A percentile compares a stretch with the other conserved stretches of the same genome.
Evolutionary conservation across 2,113 vertebrate genomes (phyloP).

Genomic region (Empidonax alnorum): DNA sequence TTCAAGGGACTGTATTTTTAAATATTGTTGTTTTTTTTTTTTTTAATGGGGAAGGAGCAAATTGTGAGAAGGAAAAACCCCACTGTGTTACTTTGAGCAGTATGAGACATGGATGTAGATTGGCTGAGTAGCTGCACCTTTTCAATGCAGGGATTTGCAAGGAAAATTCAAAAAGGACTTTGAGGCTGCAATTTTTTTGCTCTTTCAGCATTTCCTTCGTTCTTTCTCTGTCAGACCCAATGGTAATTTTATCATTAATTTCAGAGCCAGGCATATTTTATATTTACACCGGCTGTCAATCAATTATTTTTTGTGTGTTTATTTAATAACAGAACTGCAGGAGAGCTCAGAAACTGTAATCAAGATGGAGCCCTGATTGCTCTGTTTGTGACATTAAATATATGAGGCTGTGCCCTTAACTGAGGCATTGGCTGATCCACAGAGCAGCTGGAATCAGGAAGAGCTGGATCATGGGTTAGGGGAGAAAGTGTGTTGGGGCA

Average conservation of each 20-base stretch:
- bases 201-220: not conserved
- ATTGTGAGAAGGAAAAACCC: not conserved
- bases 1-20: not conserved
- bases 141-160: not conserved
- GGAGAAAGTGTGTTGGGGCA: not conserved
- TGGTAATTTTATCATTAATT: conserved; percentile 3
- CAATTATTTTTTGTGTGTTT: conserved; percentile 42
- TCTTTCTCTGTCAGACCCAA: not conserved
- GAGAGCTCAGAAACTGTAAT: conserved; percentile 15
- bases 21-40: not conserved
- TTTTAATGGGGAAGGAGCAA: not conserved
- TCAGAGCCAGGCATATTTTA: not conserved
- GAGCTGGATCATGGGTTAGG: not conserved
- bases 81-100: not conserved
- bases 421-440: not conserved
- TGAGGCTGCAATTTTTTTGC: not conserved
- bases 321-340: conserved; percentile 45
- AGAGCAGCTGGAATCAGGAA: not conserved
- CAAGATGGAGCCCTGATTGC: not conserved
- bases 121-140: not conserved
- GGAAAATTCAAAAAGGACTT: not conserved
- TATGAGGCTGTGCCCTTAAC: not conserved
- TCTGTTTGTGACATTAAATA: not conserved
- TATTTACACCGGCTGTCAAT: conserved; percentile 12
- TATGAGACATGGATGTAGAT: not conserved